phyloP scores from a whole-genome alignment of 2,797 vertebrate genomes.

The Esox masquinongy region DNA sequence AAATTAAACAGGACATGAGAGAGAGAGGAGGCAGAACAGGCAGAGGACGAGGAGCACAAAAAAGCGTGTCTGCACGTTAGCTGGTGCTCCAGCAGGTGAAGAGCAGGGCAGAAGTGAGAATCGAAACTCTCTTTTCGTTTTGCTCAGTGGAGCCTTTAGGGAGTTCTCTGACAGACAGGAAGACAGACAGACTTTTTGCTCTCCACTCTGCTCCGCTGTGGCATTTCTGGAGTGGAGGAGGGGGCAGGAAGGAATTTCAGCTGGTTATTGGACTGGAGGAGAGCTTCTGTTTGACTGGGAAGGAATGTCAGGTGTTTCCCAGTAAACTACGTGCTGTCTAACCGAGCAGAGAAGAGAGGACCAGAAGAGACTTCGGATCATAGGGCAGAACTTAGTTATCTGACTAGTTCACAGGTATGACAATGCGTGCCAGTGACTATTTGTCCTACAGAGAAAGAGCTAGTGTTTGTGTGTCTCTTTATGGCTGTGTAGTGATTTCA shows the following conservation, averaged over 20 bases:
- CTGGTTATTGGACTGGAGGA: slow-evolving; percentile 15
- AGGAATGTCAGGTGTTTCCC: slow-evolving; percentile 71
- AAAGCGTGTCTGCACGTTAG: neutral
- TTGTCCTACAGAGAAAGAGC: neutral
- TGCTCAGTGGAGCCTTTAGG: neutral
- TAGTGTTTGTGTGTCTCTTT: neutral
- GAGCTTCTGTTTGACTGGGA: slow-evolving; percentile 13
- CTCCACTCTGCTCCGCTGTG: slow-evolving; percentile 39
- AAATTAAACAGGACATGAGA: slow-evolving; percentile 27
- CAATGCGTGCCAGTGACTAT: neutral
- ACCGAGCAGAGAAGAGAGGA: slow-evolving; percentile 33
- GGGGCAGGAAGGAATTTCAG: neutral
- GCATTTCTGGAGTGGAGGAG: slow-evolving; percentile 51
- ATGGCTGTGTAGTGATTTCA: neutral
- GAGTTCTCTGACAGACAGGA: slow-evolving; percentile 47
- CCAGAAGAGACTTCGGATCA: slow-evolving; percentile 2
- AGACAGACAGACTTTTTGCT: slow-evolving; percentile 40
- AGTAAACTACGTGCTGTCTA: slow-evolving; percentile 37
- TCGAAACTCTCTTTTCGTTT: neutral
- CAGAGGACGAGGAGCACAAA: too few species aligned
- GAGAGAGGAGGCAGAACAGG: neutral
- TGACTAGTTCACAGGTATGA: neutral
- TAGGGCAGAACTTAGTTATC: neutral
- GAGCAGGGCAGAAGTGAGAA: slow-evolving; percentile 30
- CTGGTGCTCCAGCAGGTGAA: neutral